These are phyloP conservation scores for Caenorhabditis doughertyi DNA, from an alignment of 2,888 invertebrate species.

Conservation along the genomic window DNA sequence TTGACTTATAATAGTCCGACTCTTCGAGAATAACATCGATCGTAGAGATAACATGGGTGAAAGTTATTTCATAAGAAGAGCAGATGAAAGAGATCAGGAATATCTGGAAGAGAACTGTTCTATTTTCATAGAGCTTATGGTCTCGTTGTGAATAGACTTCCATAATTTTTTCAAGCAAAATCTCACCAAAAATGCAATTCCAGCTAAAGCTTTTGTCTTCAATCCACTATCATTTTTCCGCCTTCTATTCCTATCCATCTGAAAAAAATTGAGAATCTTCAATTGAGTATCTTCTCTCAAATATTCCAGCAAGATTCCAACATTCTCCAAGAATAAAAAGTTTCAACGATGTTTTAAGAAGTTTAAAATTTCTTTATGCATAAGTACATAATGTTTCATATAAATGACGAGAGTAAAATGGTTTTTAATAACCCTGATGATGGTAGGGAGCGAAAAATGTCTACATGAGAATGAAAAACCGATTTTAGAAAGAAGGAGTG, in stretches of 20 bases:
- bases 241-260: slow-evolving; percentile 45
- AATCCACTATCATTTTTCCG: slow-evolving; percentile 31
- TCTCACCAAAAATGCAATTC: slow-evolving; percentile 28
- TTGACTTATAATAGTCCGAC: slow-evolving; percentile 35
- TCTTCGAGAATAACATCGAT: slow-evolving; percentile 59
- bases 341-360: neutral
- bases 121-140: neutral
- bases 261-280: neutral
- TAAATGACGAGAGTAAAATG: neutral
- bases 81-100: slow-evolving; percentile 38
- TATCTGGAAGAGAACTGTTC: slow-evolving; percentile 2
- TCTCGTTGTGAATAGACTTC: neutral
- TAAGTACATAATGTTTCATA: neutral
- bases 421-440: neutral
- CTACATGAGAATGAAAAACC: too few relatives aligned
- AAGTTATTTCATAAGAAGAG: slow-evolving; percentile 39
- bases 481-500: too few relatives aligned
- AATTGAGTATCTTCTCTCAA: neutral
- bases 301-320: slow-evolving; percentile 24
- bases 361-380: slow-evolving; percentile 5
- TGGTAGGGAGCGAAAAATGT: too few relatives aligned
- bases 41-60: slow-evolving; percentile 49
- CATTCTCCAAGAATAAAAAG: neutral
- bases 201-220: slow-evolving; percentile 33
- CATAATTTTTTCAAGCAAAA: neutral